Evolutionary conservation across 2,113 vertebrate genomes (phyloP).

Genomic region (Xiphophorus maculatus): DNA sequence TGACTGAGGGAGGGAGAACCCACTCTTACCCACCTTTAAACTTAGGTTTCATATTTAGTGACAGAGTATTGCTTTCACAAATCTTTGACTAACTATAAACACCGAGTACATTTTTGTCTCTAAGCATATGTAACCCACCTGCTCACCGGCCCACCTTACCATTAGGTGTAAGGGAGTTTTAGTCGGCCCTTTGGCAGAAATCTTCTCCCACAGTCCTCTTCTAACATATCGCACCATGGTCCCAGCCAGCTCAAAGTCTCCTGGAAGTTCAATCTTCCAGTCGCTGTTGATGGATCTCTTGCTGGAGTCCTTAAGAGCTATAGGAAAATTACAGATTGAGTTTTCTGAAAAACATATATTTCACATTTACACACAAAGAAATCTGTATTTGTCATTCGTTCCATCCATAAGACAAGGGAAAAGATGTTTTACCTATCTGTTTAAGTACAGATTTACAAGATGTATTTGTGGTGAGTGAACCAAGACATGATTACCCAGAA

Average conservation of each 20-base stretch:
- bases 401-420: background rate
- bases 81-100: background rate
- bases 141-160: constrained; percentile 79
- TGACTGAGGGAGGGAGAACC: too few species aligned
- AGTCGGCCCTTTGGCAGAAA: constrained; percentile 97
- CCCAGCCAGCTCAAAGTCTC: constrained; percentile 97
- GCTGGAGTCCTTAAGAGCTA: constrained; percentile 93
- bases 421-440: background rate
- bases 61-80: too few species aligned
- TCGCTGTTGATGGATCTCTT: constrained; percentile 96
- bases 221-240: constrained; percentile 96
- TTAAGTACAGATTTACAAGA: background rate
- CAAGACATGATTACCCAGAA: constrained; percentile 87
- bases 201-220: constrained; percentile 97
- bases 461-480: too few species aligned
- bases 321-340: background rate
- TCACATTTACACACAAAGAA: background rate
- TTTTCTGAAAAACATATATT: background rate
- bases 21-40: too few species aligned
- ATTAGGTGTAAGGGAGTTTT: constrained; percentile 94
- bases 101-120: background rate
- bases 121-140: background rate
- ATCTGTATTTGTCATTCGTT: background rate
- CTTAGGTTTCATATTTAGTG: background rate
- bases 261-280: constrained; percentile 98